phyloP scores from a whole-genome alignment of 2,797 vertebrate genomes.

The Pempheris klunzingeri region DNA sequence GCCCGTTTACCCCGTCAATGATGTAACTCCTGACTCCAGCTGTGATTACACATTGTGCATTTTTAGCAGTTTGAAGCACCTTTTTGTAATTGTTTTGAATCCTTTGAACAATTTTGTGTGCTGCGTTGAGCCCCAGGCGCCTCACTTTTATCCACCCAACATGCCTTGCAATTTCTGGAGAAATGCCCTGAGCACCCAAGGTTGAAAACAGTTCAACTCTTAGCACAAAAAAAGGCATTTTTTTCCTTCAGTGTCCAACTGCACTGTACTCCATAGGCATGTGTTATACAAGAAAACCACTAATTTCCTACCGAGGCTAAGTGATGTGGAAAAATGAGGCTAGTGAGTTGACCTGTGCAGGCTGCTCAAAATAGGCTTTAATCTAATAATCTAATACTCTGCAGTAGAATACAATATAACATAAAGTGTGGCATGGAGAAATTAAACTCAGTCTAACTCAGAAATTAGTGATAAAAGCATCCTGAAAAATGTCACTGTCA shows the following conservation, averaged over 20 bases:
- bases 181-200: constrained; percentile 27
- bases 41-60: constrained; percentile 19
- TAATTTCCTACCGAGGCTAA: not conserved
- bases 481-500: constrained; percentile 16
- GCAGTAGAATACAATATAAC: not conserved
- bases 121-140: constrained; percentile 31
- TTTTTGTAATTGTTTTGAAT: constrained; percentile 38
- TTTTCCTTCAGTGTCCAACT: constrained; percentile 6
- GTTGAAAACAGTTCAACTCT: constrained; percentile 6
- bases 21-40: constrained; percentile 24
- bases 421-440: not conserved
- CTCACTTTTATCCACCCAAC: constrained; percentile 41
- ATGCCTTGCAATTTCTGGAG: constrained; percentile 27
- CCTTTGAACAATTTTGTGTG: constrained; percentile 28
- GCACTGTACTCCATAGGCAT: not conserved
- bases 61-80: constrained; percentile 34
- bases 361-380: not conserved
- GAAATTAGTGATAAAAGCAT: constrained; percentile 23
- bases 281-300: not conserved
- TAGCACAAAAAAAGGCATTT: not conserved
- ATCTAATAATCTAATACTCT: constrained; percentile 16
- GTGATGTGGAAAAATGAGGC: not conserved
- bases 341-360: not conserved
- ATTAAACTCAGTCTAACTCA: not conserved
- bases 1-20: not conserved